Evolutionary conservation across 1,140 invertebrate species (phyloP), one percentile per base, ranked within the genome.

Genomic region (Laupala kohalensis): DNA sequence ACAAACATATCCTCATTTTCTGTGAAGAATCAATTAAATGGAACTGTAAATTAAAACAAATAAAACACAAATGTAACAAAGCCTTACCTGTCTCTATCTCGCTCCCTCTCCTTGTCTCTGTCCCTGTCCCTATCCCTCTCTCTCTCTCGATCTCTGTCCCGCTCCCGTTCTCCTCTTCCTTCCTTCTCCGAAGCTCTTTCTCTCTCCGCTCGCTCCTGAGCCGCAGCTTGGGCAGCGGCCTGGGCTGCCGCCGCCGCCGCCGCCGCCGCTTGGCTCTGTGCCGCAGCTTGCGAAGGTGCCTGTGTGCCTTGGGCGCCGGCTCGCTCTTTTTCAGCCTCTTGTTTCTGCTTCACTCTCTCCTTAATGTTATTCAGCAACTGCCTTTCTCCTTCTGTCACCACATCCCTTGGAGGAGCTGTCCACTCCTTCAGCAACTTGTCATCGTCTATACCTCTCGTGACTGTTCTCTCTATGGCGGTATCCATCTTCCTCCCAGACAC

Each of bases 391-490:
- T 74, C 73, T 25, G 71, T 63, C 9, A 74, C 64, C 6, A 62
- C 64, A 25, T 71, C 69, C n/a, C 68, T 66, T 25, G 28, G 27
- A 62, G 69, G 28, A 2, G 67, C 63, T 69, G 74, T 72, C 75
- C 75, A 75, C 71, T 75, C 75, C 64, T 69, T 67, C 5, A 75
- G 63, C 53, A 74, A 29, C 25, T 74, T 75, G 64, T 75, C 74
- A 28, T 75, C 74, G 25, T 53, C 27, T 23, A 19, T n/a, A n/a
- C n/a, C n/a, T n/a, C n/a, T n/a, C n/a, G n/a, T n/a, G n/a, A n/a
- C n/a, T n/a, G n/a, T n/a, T n/a, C n/a, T 53, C 37, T 53, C 9
- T 65, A 79, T 80, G 0, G 79, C 79, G 0, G 80, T 81, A 62
- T 37, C 64, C 64, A 25, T 23, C 23, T 24, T 9, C 23, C 23